Base-by-base conservation (phyloP, 1,140 invertebrate species). In the Homarus americanus region DNA sequence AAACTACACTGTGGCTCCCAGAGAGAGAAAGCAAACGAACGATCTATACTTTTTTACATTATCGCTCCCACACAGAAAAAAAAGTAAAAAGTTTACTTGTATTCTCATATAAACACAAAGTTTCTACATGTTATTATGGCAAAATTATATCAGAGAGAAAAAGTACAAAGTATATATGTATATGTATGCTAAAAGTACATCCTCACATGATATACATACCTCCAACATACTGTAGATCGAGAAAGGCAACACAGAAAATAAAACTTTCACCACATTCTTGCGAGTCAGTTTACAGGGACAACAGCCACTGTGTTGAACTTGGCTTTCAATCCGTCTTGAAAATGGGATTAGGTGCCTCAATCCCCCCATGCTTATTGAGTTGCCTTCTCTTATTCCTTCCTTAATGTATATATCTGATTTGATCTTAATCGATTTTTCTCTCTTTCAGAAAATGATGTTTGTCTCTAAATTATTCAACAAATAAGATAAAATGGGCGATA, bases 21-120 rank as follows among this genome's bases (percentile, higher is more conserved):
- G 17, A 12, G 72, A 32, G 38, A 40, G 4, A 36, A 75, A 40
- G n/a, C 15, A 32, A 15, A 24, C 28, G 24, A 82, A 1, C 49
- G 15, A 82, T 53, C 15, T 53, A 82, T 53, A 53, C 41, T n/a
- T 82, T 28, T 28, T 28, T 53, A 32, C 17, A 53, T 34, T 20
- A 49, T n/a, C n/a, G n/a, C n/a, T n/a, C n/a, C n/a, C n/a, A n/a
- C n/a, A 12, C 1, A 34, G n/a, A 24, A 79, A 40, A 79, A 17
- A 41, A n/a, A 15, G 41, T 38, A 79, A n/a, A n/a, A 40, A 40
- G 24, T 79, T 40, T 79, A 79, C 40, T 40, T 79, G 40, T 79
- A 79, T 79, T 5, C 40, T 5, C 40, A 40, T 79, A 79, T 79
- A 40, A n/a, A n/a, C n/a, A n/a, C n/a, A n/a, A n/a, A n/a, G n/a